Conservation (phyloP, 2,797 vertebrate genomes). For the Pelochelys cantorii region DNA sequence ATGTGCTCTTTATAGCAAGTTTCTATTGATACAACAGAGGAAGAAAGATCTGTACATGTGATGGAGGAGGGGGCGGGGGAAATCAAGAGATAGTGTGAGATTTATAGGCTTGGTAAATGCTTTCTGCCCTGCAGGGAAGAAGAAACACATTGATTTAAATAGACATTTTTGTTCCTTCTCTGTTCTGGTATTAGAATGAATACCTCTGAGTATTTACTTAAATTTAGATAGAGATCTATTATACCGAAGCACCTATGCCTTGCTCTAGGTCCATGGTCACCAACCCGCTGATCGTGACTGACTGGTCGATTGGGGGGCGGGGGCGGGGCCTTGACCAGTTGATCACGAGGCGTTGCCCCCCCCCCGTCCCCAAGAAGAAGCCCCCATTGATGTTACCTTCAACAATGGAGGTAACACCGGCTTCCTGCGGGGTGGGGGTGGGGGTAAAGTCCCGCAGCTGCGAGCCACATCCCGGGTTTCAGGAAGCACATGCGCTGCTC, state of each 20-base stretch:
- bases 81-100: background rate
- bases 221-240: background rate
- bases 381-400: too few species aligned
- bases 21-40: background rate
- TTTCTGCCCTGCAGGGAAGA: background rate
- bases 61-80: background rate
- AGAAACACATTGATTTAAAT: fast-evolving
- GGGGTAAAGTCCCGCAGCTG: too few species aligned
- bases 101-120: background rate
- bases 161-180: background rate
- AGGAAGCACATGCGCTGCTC: too few species aligned
- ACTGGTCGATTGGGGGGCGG: too few species aligned
- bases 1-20: background rate
- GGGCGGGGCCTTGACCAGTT: too few species aligned
- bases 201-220: background rate
- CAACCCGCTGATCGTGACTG: too few species aligned
- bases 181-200: background rate
- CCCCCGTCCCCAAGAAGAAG: too few species aligned
- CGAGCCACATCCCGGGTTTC: too few species aligned
- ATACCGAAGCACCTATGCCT: background rate
- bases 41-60: background rate
- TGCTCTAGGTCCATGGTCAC: background rate
- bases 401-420: too few species aligned
- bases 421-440: too few species aligned
- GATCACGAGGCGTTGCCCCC: too few species aligned